Conservation (phyloP, 1,140 invertebrate genomes). For the Pseudomyrmex flavicornis region DNA sequence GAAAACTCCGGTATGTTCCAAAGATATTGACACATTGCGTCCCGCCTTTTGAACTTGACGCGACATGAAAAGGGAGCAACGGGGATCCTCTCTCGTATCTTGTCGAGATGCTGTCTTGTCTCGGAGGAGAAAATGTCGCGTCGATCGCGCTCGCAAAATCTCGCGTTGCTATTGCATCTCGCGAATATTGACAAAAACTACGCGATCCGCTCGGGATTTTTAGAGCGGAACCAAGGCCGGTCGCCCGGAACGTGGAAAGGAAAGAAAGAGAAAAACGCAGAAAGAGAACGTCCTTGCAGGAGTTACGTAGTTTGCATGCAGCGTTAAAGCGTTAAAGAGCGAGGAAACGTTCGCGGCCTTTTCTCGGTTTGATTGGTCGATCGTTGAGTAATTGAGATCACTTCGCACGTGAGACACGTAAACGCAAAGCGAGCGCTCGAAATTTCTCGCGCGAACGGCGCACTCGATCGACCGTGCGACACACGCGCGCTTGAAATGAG, state of each 20-base stretch:
- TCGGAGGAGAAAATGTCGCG: background rate
- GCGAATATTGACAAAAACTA: slow-evolving; percentile 13
- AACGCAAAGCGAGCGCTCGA: background rate
- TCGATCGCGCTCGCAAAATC: slow-evolving; percentile 16
- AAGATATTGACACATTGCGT: background rate
- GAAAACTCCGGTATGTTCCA: background rate
- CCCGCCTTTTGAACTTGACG: too few relatives aligned
- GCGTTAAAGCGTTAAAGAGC: slow-evolving; percentile 2
- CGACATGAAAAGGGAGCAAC: too few relatives aligned
- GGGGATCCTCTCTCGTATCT: too few relatives aligned
- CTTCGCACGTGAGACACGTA: background rate
- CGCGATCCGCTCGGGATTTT: slow-evolving; percentile 47
- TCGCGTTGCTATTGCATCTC: slow-evolving; percentile 11
- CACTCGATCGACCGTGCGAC: background rate
- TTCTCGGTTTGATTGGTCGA: slow-evolving; percentile 8
- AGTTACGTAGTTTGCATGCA: slow-evolving; percentile 4
- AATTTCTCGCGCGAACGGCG: background rate
- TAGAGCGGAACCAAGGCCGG: slow-evolving; percentile 56
- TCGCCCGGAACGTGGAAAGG: slow-evolving; percentile 19
- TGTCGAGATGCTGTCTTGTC: background rate
- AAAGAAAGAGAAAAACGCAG: background rate
- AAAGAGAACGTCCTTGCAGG: slow-evolving; percentile 27
- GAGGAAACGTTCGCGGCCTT: background rate
- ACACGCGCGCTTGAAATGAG: background rate
- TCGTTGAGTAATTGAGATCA: slow-evolving; percentile 26